These are phyloP conservation scores for Anastrepha obliqua DNA, from an alignment of 1,140 invertebrate species.

Conservation along the genomic window DNA sequence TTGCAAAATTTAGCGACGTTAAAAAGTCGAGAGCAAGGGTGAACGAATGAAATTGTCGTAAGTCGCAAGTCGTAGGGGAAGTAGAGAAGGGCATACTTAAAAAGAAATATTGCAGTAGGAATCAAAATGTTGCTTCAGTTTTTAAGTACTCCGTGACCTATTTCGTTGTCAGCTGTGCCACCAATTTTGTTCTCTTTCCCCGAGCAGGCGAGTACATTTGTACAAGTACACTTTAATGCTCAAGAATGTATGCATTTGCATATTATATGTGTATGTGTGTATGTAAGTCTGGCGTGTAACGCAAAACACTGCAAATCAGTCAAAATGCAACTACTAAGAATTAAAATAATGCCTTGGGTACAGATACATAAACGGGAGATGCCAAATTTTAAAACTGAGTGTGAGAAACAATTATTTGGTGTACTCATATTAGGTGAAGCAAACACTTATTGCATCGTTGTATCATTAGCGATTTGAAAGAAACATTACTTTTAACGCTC, in stretches of 20 bases:
- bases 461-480: no score
- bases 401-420: no score
- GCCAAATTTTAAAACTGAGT: no score
- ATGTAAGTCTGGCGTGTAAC: background rate
- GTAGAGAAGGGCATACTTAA: constrained; percentile 18
- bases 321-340: background rate
- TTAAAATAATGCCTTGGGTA: background rate
- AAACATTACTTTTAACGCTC: no score
- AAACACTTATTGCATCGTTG: no score
- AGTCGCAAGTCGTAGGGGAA: background rate
- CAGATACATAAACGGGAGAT: background rate
- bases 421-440: no score
- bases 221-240: background rate
- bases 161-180: background rate
- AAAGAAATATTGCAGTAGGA: constrained; percentile 23
- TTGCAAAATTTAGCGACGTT: constrained; percentile 19
- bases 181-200: background rate
- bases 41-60: background rate
- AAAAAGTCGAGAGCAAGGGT: background rate
- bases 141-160: constrained; percentile 44
- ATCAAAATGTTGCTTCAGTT: constrained; percentile 10
- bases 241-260: background rate
- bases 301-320: background rate
- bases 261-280: background rate
- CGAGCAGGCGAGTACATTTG: background rate